Evolutionary conservation across 2,797 vertebrate species (phyloP).

Genomic region (Cheirogaleus major): DNA sequence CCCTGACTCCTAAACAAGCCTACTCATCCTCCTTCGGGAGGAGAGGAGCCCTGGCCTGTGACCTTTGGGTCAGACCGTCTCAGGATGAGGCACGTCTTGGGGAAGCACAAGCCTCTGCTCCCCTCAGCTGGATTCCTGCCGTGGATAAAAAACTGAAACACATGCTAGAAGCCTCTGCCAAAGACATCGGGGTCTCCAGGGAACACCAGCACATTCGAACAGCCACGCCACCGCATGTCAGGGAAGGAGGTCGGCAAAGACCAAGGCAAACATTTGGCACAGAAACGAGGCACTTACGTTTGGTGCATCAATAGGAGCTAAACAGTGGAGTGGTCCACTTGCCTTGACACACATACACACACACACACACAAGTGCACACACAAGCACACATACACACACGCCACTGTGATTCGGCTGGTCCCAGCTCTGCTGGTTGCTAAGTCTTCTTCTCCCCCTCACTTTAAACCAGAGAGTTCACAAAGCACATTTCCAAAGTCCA

Average conservation of each 20-base stretch:
- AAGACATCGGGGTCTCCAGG: not conserved
- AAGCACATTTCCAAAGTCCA: not conserved
- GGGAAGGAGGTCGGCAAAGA: slow-evolving; percentile 9
- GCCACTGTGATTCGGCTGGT: not conserved
- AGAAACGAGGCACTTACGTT: slow-evolving; percentile 75
- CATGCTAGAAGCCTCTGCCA: not conserved
- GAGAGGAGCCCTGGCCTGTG: fast-evolving
- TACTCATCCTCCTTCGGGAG: not conserved
- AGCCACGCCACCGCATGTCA: not conserved
- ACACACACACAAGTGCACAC: not conserved
- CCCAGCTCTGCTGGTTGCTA: not conserved
- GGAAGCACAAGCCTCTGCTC: not conserved
- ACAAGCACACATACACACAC: not conserved
- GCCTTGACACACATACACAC: slow-evolving; percentile 5
- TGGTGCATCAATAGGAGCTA: slow-evolving; percentile 76
- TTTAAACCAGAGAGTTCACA: slow-evolving; percentile 29
- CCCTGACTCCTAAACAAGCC: not conserved
- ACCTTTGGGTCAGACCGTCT: not conserved
- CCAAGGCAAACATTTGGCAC: slow-evolving; percentile 71
- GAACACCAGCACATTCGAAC: not conserved
- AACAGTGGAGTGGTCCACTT: not conserved
- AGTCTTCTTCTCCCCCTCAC: not conserved
- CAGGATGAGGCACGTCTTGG: not conserved
- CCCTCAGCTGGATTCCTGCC: not conserved
- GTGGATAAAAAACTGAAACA: not conserved